These are phyloP conservation scores for Diloba caeruleocephala DNA, from an alignment of 2,888 invertebrate genomes.

Conservation along the genomic window DNA sequence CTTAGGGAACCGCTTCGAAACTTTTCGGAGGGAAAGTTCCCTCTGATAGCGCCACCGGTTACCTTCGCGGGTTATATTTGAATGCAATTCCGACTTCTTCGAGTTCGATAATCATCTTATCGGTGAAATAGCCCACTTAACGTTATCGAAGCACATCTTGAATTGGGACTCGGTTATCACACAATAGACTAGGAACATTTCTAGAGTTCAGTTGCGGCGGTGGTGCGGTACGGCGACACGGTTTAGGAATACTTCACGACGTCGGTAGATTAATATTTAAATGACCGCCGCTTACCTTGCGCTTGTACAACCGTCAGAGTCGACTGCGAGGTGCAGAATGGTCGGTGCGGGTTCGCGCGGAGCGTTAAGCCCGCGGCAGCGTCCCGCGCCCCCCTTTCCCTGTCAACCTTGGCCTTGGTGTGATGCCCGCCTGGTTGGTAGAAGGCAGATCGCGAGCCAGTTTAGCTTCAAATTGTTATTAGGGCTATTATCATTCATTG, in stretches of 20 bases:
- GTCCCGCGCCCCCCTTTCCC: constrained; percentile 85
- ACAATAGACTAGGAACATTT: constrained; percentile 66
- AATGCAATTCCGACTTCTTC: constrained; percentile 72
- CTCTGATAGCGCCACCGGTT: constrained; percentile 69
- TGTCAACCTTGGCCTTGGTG: constrained; percentile 86
- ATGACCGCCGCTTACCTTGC: constrained; percentile 87
- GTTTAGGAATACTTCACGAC: constrained; percentile 52
- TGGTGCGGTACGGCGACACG: constrained; percentile 59
- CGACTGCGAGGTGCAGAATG: constrained; percentile 90
- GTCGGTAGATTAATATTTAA: constrained; percentile 70
- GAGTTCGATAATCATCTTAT: constrained; percentile 72
- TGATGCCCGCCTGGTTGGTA: constrained; percentile 72
- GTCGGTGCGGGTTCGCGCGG: constrained; percentile 84
- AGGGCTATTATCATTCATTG: constrained; percentile 55
- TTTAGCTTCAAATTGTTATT: constrained; percentile 59
- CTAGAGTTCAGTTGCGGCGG: constrained; percentile 62
- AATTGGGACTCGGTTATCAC: constrained; percentile 75
- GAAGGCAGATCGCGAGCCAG: constrained; percentile 67
- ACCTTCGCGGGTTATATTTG: constrained; percentile 75
- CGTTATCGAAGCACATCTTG: constrained; percentile 82
- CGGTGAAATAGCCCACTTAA: constrained; percentile 73
- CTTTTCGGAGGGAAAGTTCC: constrained; percentile 85
- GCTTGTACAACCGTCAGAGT: constrained; percentile 88
- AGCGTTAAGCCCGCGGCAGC: constrained; percentile 82
- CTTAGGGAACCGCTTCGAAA: constrained; percentile 84